Conservation (phyloP, 92 coral and sea anemone species). For the Zoanthus sansibaricus region DNA sequence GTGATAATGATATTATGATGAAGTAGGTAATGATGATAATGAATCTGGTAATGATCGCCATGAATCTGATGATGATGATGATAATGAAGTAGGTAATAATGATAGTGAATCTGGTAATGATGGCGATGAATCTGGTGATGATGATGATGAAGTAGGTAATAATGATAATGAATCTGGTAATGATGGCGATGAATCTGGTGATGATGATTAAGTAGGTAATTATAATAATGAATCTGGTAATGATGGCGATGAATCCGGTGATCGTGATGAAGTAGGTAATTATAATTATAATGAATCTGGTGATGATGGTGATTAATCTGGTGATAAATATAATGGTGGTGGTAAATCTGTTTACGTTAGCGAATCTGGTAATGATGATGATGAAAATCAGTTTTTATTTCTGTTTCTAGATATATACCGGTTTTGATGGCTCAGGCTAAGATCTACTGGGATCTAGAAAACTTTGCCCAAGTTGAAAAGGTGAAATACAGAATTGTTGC, state of each 20-base stretch:
- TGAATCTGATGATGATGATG: no score
- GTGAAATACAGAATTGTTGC: constrained; percentile 36
- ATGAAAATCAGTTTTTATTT: background rate
- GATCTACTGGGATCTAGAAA: constrained; percentile 98
- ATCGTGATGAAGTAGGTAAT: background rate
- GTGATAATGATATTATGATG: no score
- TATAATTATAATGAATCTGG: background rate
- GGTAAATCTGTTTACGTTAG: background rate
- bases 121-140: background rate
- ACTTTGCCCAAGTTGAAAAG: constrained; percentile 98
- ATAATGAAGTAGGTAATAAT: no score
- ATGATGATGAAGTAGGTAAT: no score
- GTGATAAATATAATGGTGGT: background rate
- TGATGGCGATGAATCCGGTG: background rate
- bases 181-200: background rate
- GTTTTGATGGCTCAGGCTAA: constrained; percentile 98
- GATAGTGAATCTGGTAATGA: background rate
- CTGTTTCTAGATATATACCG: constrained; percentile 84
- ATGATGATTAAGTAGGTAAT: no score
- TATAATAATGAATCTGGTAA: background rate
- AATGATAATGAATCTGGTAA: background rate
- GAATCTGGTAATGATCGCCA: no score
- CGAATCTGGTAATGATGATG: background rate
- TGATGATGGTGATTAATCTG: background rate
- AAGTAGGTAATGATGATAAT: no score